Base-by-base conservation (phyloP, 1,140 invertebrate genomes). In the Drosophila arizonae region DNA sequence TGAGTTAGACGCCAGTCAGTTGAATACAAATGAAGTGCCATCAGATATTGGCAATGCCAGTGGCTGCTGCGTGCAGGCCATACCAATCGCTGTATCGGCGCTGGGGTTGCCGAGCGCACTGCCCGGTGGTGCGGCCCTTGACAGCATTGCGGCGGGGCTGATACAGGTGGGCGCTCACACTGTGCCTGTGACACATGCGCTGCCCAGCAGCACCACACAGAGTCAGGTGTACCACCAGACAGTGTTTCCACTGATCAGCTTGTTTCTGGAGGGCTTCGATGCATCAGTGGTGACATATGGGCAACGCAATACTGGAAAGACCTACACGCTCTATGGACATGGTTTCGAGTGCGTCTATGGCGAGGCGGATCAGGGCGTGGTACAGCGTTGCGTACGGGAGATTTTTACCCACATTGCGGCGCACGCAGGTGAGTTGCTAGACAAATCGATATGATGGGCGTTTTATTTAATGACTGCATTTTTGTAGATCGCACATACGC, bases 201-300 rank as follows among this genome's bases (percentile, higher is more conserved):
- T 93, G 57, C 90, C 90, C 13, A 69, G 81, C 15, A 88, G 91
- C 74, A 93, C 91, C 66, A 90, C 88, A 4, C 93, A 94, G 76
- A 91, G 79, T 56, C 90, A 92, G 54, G 76, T 93, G 3, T 94
- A 92, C 63, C 81, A 88, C 48, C 91, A 90, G 48, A 90, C 91
- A 2, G 90, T 93, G 2, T 91, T 91, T 33, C 93, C 93, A 1
- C 91, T 95, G 78, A 93, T 95, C 13, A 94, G 93, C 70, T 93
- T 94, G 72, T 94, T 95, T 66, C 85, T 95, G 39, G 94, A 95
- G 90, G 95, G 95, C 4, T 95, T 95, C 79, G 95, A 95, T 91
- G 94, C 95, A 26, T 95, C 96, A 17, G 93, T 96, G 46, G 93
- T 96, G 30, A 95, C 96, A 11, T 95, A 96, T 90, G 96, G 96